These are phyloP conservation scores for Yasuhikotakia modesta DNA, from an alignment of 2,797 vertebrate species.

Conservation along the genomic window DNA sequence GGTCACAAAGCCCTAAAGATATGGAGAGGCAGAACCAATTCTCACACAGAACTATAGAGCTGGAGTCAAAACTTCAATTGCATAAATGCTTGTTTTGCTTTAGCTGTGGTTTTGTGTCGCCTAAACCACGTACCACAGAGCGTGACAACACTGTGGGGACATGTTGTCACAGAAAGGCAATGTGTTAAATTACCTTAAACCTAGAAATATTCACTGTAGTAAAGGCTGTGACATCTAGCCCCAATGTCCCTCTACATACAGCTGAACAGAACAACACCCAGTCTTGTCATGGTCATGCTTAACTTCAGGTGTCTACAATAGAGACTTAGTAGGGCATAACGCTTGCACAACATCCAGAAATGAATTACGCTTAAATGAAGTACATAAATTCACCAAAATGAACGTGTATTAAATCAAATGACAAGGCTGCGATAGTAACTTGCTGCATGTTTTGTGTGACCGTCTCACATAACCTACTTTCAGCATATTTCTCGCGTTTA, in stretches of 20 bases:
- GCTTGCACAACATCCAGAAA: neutral
- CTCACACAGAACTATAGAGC: too few species aligned
- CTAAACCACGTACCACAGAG: too few species aligned
- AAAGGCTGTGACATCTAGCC: neutral
- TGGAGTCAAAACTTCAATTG: too few species aligned
- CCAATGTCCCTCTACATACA: neutral
- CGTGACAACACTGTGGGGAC: neutral
- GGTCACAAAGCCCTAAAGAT: too few species aligned
- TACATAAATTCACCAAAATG: too few species aligned
- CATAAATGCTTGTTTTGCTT: too few species aligned
- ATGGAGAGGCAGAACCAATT: too few species aligned
- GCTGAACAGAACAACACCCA: neutral
- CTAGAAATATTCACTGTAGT: neutral
- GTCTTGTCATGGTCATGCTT: neutral
- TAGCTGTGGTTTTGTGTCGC: too few species aligned
- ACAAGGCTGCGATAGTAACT: neutral
- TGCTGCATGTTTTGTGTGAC: conserved; percentile 22
- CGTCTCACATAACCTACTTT: conserved; percentile 37
- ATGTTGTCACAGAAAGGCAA: neutral
- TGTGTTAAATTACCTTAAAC: neutral
- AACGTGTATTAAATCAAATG: too few species aligned
- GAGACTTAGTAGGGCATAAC: too few species aligned
- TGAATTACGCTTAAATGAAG: too few species aligned
- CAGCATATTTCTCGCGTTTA: conserved; percentile 38
- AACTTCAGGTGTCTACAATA: neutral